Percentiles rank a stretch among this genome's conserved stretches.
phyloP scores from a whole-genome alignment of 1,140 invertebrate species.

The Plectrocnemia conspersa region DNA sequence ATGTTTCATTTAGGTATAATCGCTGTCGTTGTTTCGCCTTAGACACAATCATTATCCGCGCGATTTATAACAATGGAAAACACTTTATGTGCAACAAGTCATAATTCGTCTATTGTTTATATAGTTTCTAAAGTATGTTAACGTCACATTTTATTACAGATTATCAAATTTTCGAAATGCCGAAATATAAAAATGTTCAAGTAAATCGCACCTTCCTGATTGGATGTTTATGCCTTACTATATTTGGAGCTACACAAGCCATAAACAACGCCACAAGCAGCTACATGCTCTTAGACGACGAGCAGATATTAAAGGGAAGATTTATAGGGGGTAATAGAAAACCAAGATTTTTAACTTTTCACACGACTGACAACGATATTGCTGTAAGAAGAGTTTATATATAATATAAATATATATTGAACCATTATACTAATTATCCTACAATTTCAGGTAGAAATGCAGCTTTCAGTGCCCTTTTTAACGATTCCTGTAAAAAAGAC shows the following conservation, averaged over 20 bases:
- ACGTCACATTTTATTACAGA: no score
- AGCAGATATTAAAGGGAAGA: constrained; percentile 32
- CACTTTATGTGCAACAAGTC: no score
- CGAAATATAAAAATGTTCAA: no score
- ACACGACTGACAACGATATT: constrained; percentile 39
- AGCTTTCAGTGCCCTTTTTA: constrained; percentile 47
- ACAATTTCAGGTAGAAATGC: constrained; percentile 44
- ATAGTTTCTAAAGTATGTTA: no score
- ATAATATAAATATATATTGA: constrained; percentile 2
- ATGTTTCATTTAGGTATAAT: no score
- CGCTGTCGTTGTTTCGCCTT: no score
- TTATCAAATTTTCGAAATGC: no score
- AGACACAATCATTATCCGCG: no score
- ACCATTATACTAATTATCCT: constrained; percentile 7
- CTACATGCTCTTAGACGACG: constrained; percentile 27
- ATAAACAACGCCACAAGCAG: constrained; percentile 20
- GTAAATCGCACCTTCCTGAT: no score
- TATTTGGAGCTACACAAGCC: not conserved
- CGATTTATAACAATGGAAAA: no score
- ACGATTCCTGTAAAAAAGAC: constrained; percentile 46
- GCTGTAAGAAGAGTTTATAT: constrained; percentile 37
- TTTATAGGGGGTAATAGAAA: constrained; percentile 28
- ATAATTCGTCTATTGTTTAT: no score
- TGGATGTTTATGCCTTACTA: no score
- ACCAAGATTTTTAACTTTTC: constrained; percentile 41